Evolutionary conservation across 2,797 vertebrate genomes (phyloP), one percentile per base, ranked within the genome.

Genomic region (Argya squamiceps): DNA sequence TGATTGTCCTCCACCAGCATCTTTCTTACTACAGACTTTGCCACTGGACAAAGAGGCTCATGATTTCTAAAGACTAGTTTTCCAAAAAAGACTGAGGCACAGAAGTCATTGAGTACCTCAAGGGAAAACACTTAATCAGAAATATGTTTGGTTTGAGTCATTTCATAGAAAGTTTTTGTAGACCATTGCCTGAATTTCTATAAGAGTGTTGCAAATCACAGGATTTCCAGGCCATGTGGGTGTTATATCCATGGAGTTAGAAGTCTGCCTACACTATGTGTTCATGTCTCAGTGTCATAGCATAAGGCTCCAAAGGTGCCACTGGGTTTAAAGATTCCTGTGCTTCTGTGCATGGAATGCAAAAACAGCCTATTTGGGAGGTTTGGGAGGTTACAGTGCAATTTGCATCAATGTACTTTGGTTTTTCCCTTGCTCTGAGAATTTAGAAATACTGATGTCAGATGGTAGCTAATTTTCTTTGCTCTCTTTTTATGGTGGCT

Each of bases 401-500:
- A 15, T 85, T 64, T n/a, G 34, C 15, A 37, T 47, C 24, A 19
- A 36, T 46, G 22, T 0, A 2, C 16, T 46, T 64, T 36, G 3
- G 0, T 3, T 58, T n/a, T n/a, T 18, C 11, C 8, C 21, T 67
- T 26, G 10, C 34, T 67, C 21, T 1, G 1, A 49, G 23, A 52
- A 46, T 68, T 90, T 30, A 62, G 36, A 74, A 90, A 78, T 83
- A 43, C 10, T 68, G 6, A 39, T 36, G 17, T 78, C 53, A 88
- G 16, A 26, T 39, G 24, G 44, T 24, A 86, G 32, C 5, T 79
- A 34, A 69, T 91, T 62, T 87, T 62, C 37, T 75, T 88, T 84
- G 34, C 20, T 88, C 58, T 71, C 19, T 44, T 86, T 86, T 84
- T 3, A 3, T 19, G 7, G 30, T 78, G 53, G 58, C 46, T 84